phyloP scores from a whole-genome alignment of 2,888 invertebrate species.

The Corythucha ciliata region DNA sequence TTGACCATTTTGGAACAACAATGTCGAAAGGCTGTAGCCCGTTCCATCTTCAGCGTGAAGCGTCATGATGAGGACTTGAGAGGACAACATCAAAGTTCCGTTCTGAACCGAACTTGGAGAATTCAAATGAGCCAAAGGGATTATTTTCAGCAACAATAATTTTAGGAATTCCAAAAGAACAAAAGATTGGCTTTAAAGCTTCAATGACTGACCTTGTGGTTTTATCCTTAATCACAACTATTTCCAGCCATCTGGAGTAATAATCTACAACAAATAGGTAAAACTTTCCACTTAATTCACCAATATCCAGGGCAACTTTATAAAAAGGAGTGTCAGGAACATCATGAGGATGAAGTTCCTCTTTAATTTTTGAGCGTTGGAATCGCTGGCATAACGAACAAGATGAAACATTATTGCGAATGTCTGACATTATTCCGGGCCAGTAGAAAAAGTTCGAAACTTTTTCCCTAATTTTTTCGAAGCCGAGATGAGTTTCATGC shows the following conservation, averaged over 20 bases:
- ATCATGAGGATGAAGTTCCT: neutral
- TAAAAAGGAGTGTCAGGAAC: no score
- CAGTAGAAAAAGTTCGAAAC: neutral
- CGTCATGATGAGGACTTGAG: no score
- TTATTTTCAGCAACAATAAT: no score
- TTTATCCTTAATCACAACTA: neutral
- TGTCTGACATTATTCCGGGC: neutral
- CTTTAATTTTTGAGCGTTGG: neutral
- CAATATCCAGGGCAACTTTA: neutral
- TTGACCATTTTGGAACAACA: no score
- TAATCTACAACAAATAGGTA: neutral
- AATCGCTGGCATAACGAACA: neutral
- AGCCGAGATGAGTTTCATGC: slow-evolving; percentile 2
- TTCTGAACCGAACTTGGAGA: no score
- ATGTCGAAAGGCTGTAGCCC: no score
- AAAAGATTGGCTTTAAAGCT: no score
- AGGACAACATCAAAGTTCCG: no score
- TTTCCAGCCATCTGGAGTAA: neutral
- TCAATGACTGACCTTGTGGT: neutral
- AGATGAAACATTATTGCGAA: neutral
- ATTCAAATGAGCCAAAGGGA: no score
- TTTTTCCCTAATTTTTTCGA: neutral
- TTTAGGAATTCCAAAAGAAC: no score
- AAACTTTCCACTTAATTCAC: neutral
- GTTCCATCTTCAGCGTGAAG: no score